Evolutionary conservation across 2,797 vertebrate genomes (phyloP), one percentile per base, ranked within the genome.

Genomic region (Urophycis tenuis): DNA sequence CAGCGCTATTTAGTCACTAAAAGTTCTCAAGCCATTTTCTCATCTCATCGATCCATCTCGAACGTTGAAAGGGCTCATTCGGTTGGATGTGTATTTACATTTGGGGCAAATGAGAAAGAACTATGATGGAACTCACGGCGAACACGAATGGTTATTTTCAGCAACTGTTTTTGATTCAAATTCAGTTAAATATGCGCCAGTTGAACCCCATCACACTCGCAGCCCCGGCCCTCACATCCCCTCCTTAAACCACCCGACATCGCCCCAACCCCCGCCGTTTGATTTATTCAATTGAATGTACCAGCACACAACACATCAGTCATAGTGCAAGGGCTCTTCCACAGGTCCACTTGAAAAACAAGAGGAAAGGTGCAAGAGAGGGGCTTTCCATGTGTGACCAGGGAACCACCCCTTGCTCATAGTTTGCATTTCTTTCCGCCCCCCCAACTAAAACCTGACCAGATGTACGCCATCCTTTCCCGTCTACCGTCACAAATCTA

Each of bases 311-410:
- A 83, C 72, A 60, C 75, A 80, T 85, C 84, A 87, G 84, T 2
- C 77, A 83, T 39, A 70, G 78, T 79, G 79, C 92, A 91, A 19
- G 86, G 60, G 78, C 29, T 92, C 90, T 82, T 91, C 90, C 41
- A 79, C 80, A 45, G 39, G 75, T 45, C 72, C 84, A 84, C 91
- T 93, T 90, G 81, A 92, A 91, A 93, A 82, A 91, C 81, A 92
- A 91, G 85, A 92, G 78, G 88, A 88, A 76, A 70, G 87, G 14
- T 29, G 32, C 82, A 70, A 5, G 32, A 32, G n/a, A 74, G 53
- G 53, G 53, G 53, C 53, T 2, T 22, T 60, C 53, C 7, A 41
- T 11, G 12, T 41, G 39, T 41, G 39, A 41, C 39, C 7, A 11
- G 39, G 6, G 39, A 11, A 41, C 7, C 6, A 12, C 34, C 34